phyloP scores from a whole-genome alignment of 2,797 vertebrate species.

The Pelobates cultripes region DNA sequence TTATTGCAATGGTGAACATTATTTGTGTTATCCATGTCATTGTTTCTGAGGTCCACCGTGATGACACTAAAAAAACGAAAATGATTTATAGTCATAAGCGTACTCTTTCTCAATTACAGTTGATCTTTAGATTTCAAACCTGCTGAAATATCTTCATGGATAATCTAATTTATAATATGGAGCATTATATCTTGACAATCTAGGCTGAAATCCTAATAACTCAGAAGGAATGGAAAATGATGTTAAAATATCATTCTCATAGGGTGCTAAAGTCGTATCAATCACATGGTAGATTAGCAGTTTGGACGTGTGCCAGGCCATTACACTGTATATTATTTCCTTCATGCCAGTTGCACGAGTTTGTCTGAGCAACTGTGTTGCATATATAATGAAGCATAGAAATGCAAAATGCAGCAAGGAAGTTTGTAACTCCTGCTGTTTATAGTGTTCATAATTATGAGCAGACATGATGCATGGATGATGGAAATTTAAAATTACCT shows the following conservation, averaged over 20 bases:
- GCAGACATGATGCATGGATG: constrained; percentile 51
- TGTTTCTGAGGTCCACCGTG: too few relatives aligned
- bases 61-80: too few relatives aligned
- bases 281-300: constrained; percentile 63
- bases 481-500: constrained; percentile 60
- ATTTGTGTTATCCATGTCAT: not conserved
- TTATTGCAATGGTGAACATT: too few relatives aligned
- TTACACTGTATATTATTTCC: constrained; percentile 61
- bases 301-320: constrained; percentile 65
- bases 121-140: constrained; percentile 19
- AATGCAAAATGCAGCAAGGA: constrained; percentile 63
- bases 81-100: too few relatives aligned
- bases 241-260: constrained; percentile 61
- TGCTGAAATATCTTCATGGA: constrained; percentile 62
- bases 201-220: constrained; percentile 62
- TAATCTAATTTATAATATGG: constrained; percentile 62
- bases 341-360: constrained; percentile 69
- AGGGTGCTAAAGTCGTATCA: constrained; percentile 60
- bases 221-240: constrained; percentile 61
- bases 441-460: constrained; percentile 51
- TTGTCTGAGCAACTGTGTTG: constrained; percentile 65
- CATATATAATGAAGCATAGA: constrained; percentile 67
- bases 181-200: constrained; percentile 61
- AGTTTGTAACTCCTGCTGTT: constrained; percentile 50
- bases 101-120: constrained; percentile 5